Evolutionary conservation across 2,888 invertebrate genomes (phyloP).

Genomic region (Luperina testacea): DNA sequence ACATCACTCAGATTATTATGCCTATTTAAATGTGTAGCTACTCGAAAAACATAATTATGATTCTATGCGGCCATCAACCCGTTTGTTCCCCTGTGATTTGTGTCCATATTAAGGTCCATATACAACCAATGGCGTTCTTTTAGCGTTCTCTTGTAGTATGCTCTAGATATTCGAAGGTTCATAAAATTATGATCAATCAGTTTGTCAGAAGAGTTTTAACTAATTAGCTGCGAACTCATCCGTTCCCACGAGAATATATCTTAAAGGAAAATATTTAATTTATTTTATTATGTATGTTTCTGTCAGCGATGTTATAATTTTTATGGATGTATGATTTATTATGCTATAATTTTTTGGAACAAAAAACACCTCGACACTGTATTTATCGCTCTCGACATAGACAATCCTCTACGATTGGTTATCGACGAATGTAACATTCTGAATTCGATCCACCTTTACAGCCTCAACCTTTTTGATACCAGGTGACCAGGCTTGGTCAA

Average conservation of each 20-base stretch:
- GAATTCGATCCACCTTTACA: background rate
- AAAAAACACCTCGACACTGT: slow-evolving; percentile 43
- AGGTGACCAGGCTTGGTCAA: background rate
- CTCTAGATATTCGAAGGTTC: slow-evolving; percentile 55
- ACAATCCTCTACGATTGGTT: background rate
- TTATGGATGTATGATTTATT: slow-evolving; percentile 62
- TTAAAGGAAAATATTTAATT: slow-evolving; percentile 61
- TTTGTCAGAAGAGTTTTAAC: slow-evolving; percentile 64
- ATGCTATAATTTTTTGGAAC: slow-evolving; percentile 40
- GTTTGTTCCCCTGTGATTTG: slow-evolving; percentile 64
- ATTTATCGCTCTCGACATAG: background rate
- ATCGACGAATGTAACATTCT: background rate
- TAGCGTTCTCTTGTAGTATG: slow-evolving; percentile 37
- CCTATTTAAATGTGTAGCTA: slow-evolving; percentile 72
- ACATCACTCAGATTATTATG: slow-evolving; percentile 73
- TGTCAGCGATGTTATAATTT: slow-evolving; percentile 51
- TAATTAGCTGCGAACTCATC: slow-evolving; percentile 64
- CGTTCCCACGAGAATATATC: slow-evolving; percentile 62
- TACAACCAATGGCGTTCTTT: slow-evolving; percentile 25
- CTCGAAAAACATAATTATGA: slow-evolving; percentile 73
- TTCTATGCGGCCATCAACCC: slow-evolving; percentile 72
- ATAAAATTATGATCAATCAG: slow-evolving; percentile 62
- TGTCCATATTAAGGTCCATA: slow-evolving; percentile 33
- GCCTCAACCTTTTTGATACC: background rate
- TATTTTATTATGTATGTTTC: slow-evolving; percentile 60